phyloP scores from a whole-genome alignment of 2,113 vertebrate genomes.

The Ctenodactylus gundi region DNA sequence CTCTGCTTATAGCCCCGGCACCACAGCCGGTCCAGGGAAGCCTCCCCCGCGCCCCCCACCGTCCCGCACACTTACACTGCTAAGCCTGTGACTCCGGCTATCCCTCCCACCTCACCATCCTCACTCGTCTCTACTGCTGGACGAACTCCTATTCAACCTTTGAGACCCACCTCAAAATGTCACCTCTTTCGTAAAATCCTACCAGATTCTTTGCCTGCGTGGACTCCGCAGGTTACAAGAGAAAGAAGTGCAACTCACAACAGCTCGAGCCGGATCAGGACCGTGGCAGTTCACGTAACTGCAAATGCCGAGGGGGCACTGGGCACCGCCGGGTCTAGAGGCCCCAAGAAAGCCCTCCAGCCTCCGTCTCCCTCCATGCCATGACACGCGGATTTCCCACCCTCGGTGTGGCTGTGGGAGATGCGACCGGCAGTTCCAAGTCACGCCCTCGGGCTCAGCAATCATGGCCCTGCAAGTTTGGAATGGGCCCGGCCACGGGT shows the following conservation, averaged over 20 bases:
- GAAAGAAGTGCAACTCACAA: not conserved
- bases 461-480: not conserved
- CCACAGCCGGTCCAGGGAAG: not conserved
- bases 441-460: not conserved
- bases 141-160: conserved; percentile 45
- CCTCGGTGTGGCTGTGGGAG: not conserved
- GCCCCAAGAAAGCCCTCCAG: not conserved
- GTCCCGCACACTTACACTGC: not conserved
- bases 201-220: not conserved
- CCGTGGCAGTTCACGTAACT: fast-evolving
- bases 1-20: not conserved
- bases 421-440: not conserved
- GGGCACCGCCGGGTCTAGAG: not conserved
- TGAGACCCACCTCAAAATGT: conserved; percentile 13
- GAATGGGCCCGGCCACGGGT: too few relatives aligned
- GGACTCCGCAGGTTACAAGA: not conserved
- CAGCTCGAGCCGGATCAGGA: not conserved
- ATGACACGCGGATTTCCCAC: not conserved
- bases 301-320: not conserved
- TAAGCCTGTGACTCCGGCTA: not conserved
- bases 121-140: not conserved
- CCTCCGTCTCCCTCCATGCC: not conserved
- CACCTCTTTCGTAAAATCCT: conserved; percentile 19
- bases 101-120: not conserved
- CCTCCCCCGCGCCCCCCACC: not conserved